Evolutionary conservation across 2,888 invertebrate species (phyloP), one percentile per base, ranked within the genome.

Genomic region (Lithosia quadra): DNA sequence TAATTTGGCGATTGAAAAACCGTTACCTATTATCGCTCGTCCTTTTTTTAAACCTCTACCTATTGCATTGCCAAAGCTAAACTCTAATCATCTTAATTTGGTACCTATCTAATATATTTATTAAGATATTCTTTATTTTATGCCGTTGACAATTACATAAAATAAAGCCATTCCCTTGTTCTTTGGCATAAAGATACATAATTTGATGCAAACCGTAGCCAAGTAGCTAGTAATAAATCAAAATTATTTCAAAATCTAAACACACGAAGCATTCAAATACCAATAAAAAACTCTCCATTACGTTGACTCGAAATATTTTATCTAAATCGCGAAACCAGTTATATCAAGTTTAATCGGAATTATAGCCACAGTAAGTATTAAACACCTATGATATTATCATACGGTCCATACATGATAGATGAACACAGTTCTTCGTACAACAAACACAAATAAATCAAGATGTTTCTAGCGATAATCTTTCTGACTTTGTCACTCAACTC

Each of bases 401-500:
- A 84, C 63, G 69, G 71, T 78, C 83, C 78, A 59, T 76, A 67
- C 63, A 90, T 90, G 90, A 90, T 89, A 91, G 89, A 91, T 90
- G 88, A 84, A 88, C 84, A 87, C 84, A 88, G 83, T 85, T 78
- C 79, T 84, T 84, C 80, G 81, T 83, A 84, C 85, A 87, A 88
- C 88, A 88, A 86, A 88, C 86, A 84, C 81, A 84, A 87, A 90
- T 88, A 88, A 89, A 90, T 90, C 90, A 89, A 91, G 90, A 91
- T 91, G 86, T 80, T 78, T 78, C 73, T 77, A 76, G 70, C 77
- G 91, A 91, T 90, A 88, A 88, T 88, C 88, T 84, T 79, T 83
- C 85, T 82, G 86, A 85, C 88, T 88, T 89, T 89, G 90, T 90
- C 90, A 89, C 88, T 90, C 86, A 87, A 82, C 84, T 89, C 86